Base-by-base conservation (phyloP, 1,140 invertebrate genomes). In the Drosophila pseudoananassae region DNA sequence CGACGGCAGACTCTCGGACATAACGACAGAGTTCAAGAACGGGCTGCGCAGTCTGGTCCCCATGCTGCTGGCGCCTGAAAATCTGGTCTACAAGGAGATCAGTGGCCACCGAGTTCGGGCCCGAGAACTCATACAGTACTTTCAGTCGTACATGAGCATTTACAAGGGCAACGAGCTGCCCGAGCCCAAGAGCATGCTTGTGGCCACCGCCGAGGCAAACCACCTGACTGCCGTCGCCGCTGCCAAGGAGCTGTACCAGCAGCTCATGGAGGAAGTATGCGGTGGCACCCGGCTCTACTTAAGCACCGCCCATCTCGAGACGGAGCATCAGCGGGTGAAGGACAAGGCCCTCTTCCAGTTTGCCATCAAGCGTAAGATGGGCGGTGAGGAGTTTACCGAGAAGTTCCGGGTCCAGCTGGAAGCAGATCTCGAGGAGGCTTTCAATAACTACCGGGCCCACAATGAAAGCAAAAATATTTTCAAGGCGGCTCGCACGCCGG, bases 391-490 rank as follows among this genome's bases (percentile, higher is more conserved):
- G 92, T 98, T 99, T 92, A 98, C 97, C 77, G 93, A 95, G 90
- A 94, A 93, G 36, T 99, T 98, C 91, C 94, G 94, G 82, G 94
- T 96, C 51, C 96, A 96, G 92, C 93, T 98, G 20, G 93, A 95
- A 72, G 83, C 96, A 94, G 97, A 98, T 92, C 93, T 98, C 50
- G 96, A 98, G 61, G 96, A 98, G 38, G 93, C 95, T 52, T 99
- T 95, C 92, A 90, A 93, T 14, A 97, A 97, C 90, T 99, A 97
- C 91, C 95, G 95, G 82, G 95, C 96, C 36, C 97, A 98, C 93
- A 99, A 99, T 93, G 98, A 99, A 92, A 96, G 97, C 88, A 99
- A 99, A 94, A 99, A 99, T 92, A 97, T 99, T 65, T 99, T 99
- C 92, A 98, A 98, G 93, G 97, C 98, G 56, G 97, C 97, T 5